Conservation (phyloP, 2,113 vertebrate species). For the Mustelus asterias region DNA sequence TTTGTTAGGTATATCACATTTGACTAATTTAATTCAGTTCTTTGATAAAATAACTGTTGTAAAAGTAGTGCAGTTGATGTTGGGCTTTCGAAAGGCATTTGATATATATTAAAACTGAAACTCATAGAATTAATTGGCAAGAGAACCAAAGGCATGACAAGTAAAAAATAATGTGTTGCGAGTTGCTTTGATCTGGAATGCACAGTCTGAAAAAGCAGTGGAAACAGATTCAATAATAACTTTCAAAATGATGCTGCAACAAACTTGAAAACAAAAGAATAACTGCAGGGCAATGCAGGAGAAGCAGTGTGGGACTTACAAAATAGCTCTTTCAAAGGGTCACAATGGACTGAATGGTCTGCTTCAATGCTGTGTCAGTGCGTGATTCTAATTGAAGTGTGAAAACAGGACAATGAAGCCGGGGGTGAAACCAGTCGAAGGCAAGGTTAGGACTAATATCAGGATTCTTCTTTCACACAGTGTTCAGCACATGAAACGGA, state of each 20-base stretch:
- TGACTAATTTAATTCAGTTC: too few species aligned
- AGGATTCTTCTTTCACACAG: not conserved
- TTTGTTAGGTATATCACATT: too few species aligned
- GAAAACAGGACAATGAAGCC: not conserved
- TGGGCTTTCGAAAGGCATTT: too few species aligned
- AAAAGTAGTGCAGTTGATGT: too few species aligned
- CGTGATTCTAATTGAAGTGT: not conserved
- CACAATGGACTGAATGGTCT: not conserved
- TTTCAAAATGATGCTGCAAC: not conserved
- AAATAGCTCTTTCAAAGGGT: not conserved
- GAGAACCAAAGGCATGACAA: not conserved
- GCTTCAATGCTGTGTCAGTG: not conserved
- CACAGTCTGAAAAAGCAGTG: not conserved
- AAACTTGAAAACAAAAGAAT: not conserved
- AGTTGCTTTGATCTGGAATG: not conserved
- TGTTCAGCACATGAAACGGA: not conserved
- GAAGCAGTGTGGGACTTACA: not conserved
- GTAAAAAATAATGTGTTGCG: not conserved
- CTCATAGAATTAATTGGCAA: not conserved
- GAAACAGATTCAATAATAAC: not conserved
- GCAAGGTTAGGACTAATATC: not conserved
- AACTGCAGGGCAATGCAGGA: too few species aligned
- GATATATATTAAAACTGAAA: not conserved
- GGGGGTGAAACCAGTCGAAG: not conserved
- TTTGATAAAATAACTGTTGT: too few species aligned